phyloP scores from a whole-genome alignment of 1,140 invertebrate species.

The Tetramorium simillimum region DNA sequence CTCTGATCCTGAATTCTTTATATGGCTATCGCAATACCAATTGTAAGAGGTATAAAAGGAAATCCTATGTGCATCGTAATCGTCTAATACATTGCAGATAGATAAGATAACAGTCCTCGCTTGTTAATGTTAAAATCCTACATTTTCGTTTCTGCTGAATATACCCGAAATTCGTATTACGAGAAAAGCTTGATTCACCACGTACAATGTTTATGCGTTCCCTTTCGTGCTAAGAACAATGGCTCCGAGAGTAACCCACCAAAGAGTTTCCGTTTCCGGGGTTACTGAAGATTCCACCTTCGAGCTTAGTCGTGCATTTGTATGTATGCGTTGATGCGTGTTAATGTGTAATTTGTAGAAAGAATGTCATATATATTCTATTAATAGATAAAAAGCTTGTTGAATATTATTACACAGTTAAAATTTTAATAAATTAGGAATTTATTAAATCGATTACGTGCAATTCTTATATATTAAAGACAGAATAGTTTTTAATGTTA shows the following conservation, averaged over 20 bases:
- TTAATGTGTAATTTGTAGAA: conserved; percentile 26
- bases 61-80: not conserved
- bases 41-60: not conserved
- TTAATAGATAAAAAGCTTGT: not conserved
- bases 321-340: conserved; percentile 32
- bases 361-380: not conserved
- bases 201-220: conserved; percentile 58
- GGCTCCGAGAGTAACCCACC: conserved; percentile 51
- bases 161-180: conserved; percentile 44
- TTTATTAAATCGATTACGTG: not conserved
- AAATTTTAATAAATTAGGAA: not conserved
- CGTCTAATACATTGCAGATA: conserved; percentile 20
- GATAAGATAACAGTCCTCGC: conserved; percentile 1
- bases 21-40: not conserved
- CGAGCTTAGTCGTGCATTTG: not conserved
- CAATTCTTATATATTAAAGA: not conserved
- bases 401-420: not conserved
- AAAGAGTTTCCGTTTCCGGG: conserved; percentile 68
- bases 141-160: conserved; percentile 30
- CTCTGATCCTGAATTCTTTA: not conserved
- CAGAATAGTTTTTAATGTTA: not conserved
- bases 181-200: conserved; percentile 46
- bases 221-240: conserved; percentile 66
- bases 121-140: conserved; percentile 52
- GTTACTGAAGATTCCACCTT: conserved; percentile 43